Conservation (phyloP, 2,113 vertebrate species). For the Leptocoma aspasia region DNA sequence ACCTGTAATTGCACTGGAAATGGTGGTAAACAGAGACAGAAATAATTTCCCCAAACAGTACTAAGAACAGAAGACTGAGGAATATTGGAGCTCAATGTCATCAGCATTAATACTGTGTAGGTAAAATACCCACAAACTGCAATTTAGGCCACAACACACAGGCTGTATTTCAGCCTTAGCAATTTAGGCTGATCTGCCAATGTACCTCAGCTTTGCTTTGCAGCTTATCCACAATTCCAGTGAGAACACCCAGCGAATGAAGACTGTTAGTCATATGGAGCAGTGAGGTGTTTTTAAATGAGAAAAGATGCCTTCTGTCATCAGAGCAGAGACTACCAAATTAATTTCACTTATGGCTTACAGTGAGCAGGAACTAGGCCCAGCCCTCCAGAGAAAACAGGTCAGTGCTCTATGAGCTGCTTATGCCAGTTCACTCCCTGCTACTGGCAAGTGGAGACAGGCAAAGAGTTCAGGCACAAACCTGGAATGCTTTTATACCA, state of each 20-base stretch:
- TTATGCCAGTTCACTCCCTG: neutral
- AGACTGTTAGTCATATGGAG: neutral
- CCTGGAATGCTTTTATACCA: neutral
- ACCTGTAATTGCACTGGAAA: neutral
- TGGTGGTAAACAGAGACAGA: neutral
- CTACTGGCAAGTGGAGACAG: neutral
- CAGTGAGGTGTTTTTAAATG: constrained; percentile 1
- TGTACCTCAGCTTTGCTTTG: neutral
- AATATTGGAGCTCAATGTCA: neutral
- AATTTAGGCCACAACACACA: neutral
- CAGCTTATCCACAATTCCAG: neutral
- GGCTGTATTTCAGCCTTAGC: neutral
- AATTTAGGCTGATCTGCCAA: neutral
- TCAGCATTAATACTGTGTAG: neutral
- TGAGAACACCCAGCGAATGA: neutral
- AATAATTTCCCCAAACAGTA: neutral
- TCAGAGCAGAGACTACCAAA: neutral
- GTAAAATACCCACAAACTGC: neutral
- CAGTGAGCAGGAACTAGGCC: neutral
- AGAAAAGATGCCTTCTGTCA: constrained; percentile 8
- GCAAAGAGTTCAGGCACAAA: neutral
- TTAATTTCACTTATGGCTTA: constrained; percentile 18
- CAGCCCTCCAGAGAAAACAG: neutral
- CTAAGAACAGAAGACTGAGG: neutral
- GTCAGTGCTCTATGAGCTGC: neutral